A percentile compares a stretch with the other conserved stretches of the same genome.
phyloP scores from a whole-genome alignment of 2,113 vertebrate species.

The Cepphus grylle region DNA sequence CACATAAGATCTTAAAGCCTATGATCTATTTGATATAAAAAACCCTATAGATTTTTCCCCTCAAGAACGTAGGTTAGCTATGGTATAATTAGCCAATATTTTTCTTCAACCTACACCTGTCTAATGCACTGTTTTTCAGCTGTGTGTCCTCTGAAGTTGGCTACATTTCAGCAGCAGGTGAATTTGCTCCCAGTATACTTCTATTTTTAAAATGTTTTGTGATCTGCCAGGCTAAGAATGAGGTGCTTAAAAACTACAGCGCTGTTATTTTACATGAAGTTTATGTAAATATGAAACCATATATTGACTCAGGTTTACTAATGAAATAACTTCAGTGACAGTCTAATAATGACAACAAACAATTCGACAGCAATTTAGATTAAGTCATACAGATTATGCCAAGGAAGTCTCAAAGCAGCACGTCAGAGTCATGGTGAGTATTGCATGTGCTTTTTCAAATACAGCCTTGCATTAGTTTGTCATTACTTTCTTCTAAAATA shows the following conservation, averaged over 20 bases:
- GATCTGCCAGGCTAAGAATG: not conserved
- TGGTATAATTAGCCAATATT: not conserved
- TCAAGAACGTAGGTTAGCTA: not conserved
- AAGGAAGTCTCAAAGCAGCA: not conserved
- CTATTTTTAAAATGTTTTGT: not conserved
- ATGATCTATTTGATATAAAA: not conserved
- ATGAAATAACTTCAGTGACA: not conserved
- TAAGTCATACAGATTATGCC: not conserved
- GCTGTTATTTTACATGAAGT: not conserved
- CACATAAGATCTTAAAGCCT: not conserved
- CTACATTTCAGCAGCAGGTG: not conserved
- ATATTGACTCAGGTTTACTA: not conserved
- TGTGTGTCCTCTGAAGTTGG: not conserved
- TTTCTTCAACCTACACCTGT: not conserved
- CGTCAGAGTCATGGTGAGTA: not conserved
- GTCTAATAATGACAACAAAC: not conserved
- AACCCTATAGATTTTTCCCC: not conserved
- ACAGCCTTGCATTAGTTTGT: not conserved
- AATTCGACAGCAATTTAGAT: not conserved
- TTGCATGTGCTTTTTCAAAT: not conserved
- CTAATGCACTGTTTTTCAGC: not conserved
- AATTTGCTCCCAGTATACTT: not conserved
- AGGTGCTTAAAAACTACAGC: not conserved
- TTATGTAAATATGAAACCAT: not conserved
- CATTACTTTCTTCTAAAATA: not conserved